A percentile compares a stretch with the other conserved stretches of the same genome.
Evolutionary conservation across 1,140 invertebrate genomes (phyloP).

Genomic region (Magallana ariakensis): DNA sequence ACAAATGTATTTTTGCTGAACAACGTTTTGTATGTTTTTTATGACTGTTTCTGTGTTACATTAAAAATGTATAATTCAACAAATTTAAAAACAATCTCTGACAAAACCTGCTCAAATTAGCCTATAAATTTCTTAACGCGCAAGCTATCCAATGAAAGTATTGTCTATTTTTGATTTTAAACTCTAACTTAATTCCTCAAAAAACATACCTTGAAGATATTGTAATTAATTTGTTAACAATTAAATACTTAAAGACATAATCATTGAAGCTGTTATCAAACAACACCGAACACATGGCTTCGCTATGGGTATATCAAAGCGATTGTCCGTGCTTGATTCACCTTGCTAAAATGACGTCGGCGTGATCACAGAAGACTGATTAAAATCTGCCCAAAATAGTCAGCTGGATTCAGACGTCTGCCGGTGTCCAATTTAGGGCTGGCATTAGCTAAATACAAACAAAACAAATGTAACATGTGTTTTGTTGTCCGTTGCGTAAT

Average conservation of each 20-base stretch:
- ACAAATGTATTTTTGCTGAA: too few relatives aligned
- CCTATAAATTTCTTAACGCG: too few relatives aligned
- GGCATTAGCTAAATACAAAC: constrained; percentile 17
- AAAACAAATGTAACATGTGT: constrained; percentile 10
- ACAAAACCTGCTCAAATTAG: too few relatives aligned
- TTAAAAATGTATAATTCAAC: too few relatives aligned
- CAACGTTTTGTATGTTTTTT: too few relatives aligned
- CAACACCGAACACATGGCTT: constrained; percentile 26
- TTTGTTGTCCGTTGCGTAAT: constrained; percentile 20
- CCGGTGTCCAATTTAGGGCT: neutral
- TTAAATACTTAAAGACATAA: constrained; percentile 8
- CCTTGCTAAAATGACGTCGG: neutral
- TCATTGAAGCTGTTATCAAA: neutral
- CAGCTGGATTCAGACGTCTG: constrained; percentile 15
- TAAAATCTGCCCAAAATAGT: constrained; percentile 6
- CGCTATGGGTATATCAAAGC: neutral
- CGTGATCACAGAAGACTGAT: neutral
- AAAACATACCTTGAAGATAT: too few relatives aligned
- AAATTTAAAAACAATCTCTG: too few relatives aligned
- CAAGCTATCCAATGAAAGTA: too few relatives aligned
- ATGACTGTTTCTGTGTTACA: too few relatives aligned
- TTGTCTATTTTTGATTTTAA: too few relatives aligned
- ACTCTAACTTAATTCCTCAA: too few relatives aligned
- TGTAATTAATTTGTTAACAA: neutral
- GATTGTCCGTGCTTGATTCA: neutral